These are phyloP conservation scores for Anodontia alba DNA, from an alignment of 2,888 invertebrate species.

Conservation along the genomic window DNA sequence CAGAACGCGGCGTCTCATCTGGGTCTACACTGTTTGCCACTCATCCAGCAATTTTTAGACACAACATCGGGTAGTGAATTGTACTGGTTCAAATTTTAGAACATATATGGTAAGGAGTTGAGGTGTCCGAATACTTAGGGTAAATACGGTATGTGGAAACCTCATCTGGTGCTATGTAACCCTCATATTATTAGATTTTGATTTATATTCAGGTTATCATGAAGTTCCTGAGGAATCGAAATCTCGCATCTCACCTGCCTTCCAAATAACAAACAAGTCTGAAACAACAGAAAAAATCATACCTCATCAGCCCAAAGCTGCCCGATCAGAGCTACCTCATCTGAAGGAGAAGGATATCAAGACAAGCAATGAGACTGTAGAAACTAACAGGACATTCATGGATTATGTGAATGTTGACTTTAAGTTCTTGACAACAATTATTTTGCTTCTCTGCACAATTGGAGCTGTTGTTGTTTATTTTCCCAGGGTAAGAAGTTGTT, in stretches of 20 bases:
- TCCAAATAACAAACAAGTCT: constrained; percentile 74
- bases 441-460: constrained; percentile 68
- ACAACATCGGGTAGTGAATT: too few species aligned
- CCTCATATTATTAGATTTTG: too few species aligned
- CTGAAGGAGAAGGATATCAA: not conserved
- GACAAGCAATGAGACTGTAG: not conserved
- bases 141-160: too few species aligned
- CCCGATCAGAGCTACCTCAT: not conserved
- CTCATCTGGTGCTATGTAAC: too few species aligned
- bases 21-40: too few species aligned
- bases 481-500: constrained; percentile 73
- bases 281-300: constrained; percentile 61
- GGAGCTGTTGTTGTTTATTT: constrained; percentile 71
- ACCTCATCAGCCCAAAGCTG: constrained; percentile 13
- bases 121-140: too few species aligned
- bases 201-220: constrained; percentile 79
- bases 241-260: constrained; percentile 72
- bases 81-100: too few species aligned
- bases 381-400: constrained; percentile 4
- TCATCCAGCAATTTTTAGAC: too few species aligned
- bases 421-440: constrained; percentile 75
- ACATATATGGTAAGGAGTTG: too few species aligned
- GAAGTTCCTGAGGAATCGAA: constrained; percentile 80
- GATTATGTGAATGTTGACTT: constrained; percentile 70
- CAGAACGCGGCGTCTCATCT: too few species aligned